Base-by-base conservation (phyloP, 2,797 vertebrate genomes). In the Pterois miles region DNA sequence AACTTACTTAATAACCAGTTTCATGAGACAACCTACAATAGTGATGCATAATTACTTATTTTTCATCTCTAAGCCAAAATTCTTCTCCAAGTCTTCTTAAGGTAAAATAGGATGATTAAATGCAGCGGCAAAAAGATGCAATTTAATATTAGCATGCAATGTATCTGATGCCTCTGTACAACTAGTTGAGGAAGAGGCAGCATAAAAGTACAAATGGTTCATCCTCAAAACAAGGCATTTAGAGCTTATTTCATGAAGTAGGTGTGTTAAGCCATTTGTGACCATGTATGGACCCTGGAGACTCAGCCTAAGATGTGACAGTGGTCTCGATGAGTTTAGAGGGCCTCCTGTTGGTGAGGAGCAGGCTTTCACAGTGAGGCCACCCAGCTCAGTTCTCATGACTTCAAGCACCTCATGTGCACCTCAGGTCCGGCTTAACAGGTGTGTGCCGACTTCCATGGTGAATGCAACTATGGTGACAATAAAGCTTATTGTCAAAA, bases 261-360 rank as follows among this genome's bases (percentile, higher is more conserved):
- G 38, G 63, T 62, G 76, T 22, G 31, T 56, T 11, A 33, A 64
- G 18, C 62, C 56, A 54, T 62, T 31, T 62, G 52, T 80, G 62
- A 60, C 54, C 43, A 53, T 57, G 52, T 31, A 4, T 7, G 5
- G 16, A 31, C 29, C 52, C 60, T 46, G 22, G 65, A 64, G 67
- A 67, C 69, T 74, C 11, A 4, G 63, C 54, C 48, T 8, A 62
- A 31, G 56, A 62, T 33, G 34, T 54, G 53, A n/a, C 1, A 34
- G 40, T 73, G 43, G 65, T 70, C 50, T 50, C 11, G n/a, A n/a
- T 71, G 53, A 72, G 73, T 74, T 65, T 54, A 86, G 56, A 80
- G 78, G 74, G 74, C 74, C 80, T 86, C 76, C 80, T 84, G 56
- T 81, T 83, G 81, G 63, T 79, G 78, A 84, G 23, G 10, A 50